Evolutionary conservation across 2,888 invertebrate genomes (phyloP).

Genomic region (Molorchus minor): DNA sequence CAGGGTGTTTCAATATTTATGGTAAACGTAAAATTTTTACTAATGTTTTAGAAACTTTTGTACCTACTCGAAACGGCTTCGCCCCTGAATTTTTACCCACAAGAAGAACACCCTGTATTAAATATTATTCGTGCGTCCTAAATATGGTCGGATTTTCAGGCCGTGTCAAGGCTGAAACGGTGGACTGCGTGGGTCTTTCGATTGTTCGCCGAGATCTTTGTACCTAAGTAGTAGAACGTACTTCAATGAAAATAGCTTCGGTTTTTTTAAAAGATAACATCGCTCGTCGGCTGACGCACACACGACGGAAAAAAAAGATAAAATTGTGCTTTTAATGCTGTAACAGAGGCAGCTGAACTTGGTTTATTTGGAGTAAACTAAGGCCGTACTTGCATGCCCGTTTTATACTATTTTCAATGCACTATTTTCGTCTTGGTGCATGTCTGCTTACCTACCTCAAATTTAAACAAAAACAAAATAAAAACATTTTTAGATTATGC

Average conservation of each 20-base stretch:
- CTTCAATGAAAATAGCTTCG: slow-evolving; percentile 4
- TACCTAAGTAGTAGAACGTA: not conserved
- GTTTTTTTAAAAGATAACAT: not conserved
- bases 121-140: slow-evolving; percentile 13
- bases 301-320: not conserved
- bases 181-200: slow-evolving; percentile 7
- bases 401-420: too few species aligned
- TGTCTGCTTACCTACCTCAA: too few species aligned
- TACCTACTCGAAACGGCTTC: too few species aligned
- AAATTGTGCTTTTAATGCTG: not conserved
- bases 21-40: too few species aligned
- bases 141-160: slow-evolving; percentile 10
- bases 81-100: too few species aligned
- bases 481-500: too few species aligned
- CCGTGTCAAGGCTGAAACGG: slow-evolving; percentile 17
- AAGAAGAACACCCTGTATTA: too few species aligned
- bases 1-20: too few species aligned
- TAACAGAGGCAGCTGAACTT: not conserved
- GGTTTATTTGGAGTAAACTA: not conserved
- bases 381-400: too few species aligned
- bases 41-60: too few species aligned
- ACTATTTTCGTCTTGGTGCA: too few species aligned
- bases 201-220: slow-evolving; percentile 2
- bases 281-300: not conserved
- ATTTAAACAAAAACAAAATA: too few species aligned